Conservation (phyloP, 64 coral and sea anemone species). For the Catalaphyllia jardinei region DNA sequence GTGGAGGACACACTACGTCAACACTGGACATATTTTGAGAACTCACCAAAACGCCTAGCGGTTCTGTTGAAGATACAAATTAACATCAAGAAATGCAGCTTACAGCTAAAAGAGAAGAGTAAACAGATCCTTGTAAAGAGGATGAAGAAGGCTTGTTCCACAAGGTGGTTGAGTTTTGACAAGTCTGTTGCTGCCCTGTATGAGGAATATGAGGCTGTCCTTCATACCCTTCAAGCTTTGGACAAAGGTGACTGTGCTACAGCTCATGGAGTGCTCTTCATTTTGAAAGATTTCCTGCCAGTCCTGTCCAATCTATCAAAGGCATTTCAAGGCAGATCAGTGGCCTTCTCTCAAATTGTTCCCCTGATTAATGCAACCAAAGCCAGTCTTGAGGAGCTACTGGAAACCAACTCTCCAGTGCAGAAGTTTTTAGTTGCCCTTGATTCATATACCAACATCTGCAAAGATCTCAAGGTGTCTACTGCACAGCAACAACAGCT, state of each 20-base stretch:
- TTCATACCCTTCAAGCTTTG: constrained; percentile 28
- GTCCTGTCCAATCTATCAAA: constrained; percentile 53
- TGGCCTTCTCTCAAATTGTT: constrained; percentile 64
- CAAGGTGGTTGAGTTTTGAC: too few species aligned
- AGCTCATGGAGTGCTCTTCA: constrained; percentile 62
- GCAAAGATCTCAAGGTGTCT: constrained; percentile 44
- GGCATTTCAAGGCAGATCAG: constrained; percentile 63
- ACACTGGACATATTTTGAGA: constrained; percentile 32
- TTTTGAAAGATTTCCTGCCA: constrained; percentile 62
- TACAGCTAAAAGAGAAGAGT: constrained; percentile 20
- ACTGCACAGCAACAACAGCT: constrained; percentile 33
- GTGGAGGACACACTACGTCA: constrained; percentile 24
- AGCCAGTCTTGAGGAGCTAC: constrained; percentile 57
- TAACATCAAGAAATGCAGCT: constrained; percentile 31
- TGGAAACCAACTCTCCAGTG: constrained; percentile 61
- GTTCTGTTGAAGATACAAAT: constrained; percentile 39
- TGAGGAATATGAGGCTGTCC: constrained; percentile 10
- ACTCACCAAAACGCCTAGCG: constrained; percentile 24
- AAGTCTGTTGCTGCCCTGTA: constrained; percentile 28
- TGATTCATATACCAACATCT: constrained; percentile 60
- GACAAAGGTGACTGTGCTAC: constrained; percentile 44
- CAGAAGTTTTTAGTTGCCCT: constrained; percentile 50
- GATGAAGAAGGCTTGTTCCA: constrained; percentile 31
- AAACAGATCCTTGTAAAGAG: constrained; percentile 14
- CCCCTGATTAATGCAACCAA: constrained; percentile 55